Percentiles rank a stretch among this genome's conserved stretches.
phyloP scores from a whole-genome alignment of 2,113 vertebrate genomes.

The Otus sunia region DNA sequence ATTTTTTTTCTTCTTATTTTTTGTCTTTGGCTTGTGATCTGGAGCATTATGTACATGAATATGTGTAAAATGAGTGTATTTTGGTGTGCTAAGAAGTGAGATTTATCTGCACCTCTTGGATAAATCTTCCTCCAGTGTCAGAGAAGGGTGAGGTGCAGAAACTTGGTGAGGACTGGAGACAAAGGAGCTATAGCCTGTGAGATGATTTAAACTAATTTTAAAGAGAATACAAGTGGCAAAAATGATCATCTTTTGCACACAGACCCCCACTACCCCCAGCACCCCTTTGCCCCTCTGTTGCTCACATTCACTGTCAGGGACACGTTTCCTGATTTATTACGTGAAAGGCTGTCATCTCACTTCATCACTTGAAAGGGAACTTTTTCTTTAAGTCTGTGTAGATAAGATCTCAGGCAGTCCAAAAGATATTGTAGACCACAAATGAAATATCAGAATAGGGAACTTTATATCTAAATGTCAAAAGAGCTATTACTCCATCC shows the following conservation, averaged over 20 bases:
- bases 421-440: not conserved
- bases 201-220: not conserved
- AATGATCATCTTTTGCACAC: not conserved
- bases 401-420: not conserved
- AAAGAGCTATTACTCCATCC: not conserved
- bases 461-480: not conserved
- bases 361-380: not conserved
- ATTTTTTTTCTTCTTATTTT: not conserved
- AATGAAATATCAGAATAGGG: not conserved
- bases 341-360: not conserved
- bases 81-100: not conserved
- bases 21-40: not conserved
- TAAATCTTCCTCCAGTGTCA: not conserved
- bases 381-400: not conserved
- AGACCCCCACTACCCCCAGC: accelerated
- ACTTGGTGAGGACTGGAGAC: not conserved
- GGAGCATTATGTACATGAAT: not conserved
- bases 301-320: not conserved
- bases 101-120: not conserved
- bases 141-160: not conserved
- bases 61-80: not conserved
- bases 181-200: not conserved
- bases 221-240: not conserved
- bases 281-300: not conserved
- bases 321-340: not conserved